Percentiles rank a stretch among this genome's conserved stretches.
Conservation (phyloP, 2,113 vertebrate species). For the Corydoras sp. region DNA sequence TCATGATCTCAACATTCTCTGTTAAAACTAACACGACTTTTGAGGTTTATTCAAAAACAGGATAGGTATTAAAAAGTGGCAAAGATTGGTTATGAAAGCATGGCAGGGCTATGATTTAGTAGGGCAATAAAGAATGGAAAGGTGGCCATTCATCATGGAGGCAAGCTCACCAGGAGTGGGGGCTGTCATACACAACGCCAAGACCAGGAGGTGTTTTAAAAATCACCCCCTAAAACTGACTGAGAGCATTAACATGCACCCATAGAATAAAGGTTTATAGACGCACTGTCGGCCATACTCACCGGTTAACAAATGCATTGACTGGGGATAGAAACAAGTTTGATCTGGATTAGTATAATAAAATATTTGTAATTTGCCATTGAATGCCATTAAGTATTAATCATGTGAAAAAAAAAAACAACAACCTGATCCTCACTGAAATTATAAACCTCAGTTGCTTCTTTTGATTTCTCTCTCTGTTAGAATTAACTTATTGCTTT, state of each 20-base stretch:
- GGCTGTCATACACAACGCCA: slow-evolving; percentile 61
- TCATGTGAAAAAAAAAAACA: no score
- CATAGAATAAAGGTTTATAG: slow-evolving; percentile 50
- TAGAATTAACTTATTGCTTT: no score
- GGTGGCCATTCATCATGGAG: slow-evolving; percentile 68
- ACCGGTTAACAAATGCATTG: no score
- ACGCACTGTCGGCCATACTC: slow-evolving; percentile 32
- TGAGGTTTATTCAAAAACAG: slow-evolving; percentile 58
- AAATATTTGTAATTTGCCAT: no score
- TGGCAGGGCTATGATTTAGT: slow-evolving; percentile 72
- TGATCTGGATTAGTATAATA: background rate
- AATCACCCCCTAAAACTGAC: slow-evolving; percentile 51
- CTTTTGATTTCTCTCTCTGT: no score
- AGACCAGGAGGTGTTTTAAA: slow-evolving; percentile 55
- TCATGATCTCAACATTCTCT: slow-evolving; percentile 14
- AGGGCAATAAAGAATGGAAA: slow-evolving; percentile 69
- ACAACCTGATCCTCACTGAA: no score
- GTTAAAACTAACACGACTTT: slow-evolving; percentile 45
- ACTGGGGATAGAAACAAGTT: no score
- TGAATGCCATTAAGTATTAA: no score
- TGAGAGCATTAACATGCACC: slow-evolving; percentile 49
- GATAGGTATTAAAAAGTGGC: slow-evolving; percentile 60
- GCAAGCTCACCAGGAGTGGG: slow-evolving; percentile 64
- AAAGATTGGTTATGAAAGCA: slow-evolving; percentile 71
- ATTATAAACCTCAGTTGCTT: no score